phyloP scores from a whole-genome alignment of 30 jellyfish, hydroid and myxozoan genomes.

The Calvadosia cruxmelitensis region DNA sequence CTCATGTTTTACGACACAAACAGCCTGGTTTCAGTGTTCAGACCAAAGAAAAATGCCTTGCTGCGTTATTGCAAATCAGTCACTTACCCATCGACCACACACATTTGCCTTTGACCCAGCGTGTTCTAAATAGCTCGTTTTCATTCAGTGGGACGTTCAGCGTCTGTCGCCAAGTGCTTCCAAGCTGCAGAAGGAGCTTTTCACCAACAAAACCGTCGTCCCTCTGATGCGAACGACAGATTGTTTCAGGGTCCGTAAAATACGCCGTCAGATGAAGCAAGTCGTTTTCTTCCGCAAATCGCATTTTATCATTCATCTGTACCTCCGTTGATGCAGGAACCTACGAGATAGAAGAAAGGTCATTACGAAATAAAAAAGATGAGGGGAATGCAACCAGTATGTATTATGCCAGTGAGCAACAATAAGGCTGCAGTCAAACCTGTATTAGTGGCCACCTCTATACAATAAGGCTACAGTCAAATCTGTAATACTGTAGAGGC shows the following conservation, averaged over 20 bases:
- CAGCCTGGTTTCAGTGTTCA: no score
- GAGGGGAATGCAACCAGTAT: no score
- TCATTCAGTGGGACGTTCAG: slow-evolving; percentile 30
- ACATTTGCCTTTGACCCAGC: slow-evolving; percentile 40
- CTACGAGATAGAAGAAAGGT: neutral
- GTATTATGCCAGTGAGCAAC: no score
- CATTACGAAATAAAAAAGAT: neutral
- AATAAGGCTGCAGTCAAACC: no score
- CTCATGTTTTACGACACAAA: no score
- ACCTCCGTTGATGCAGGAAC: neutral
- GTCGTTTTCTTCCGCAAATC: neutral
- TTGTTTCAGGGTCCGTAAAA: slow-evolving; percentile 36
- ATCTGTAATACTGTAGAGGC: no score
- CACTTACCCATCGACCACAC: slow-evolving; percentile 9
- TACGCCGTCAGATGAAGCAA: slow-evolving; percentile 35
- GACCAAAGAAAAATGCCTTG: no score
- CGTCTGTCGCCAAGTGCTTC: slow-evolving; percentile 18
- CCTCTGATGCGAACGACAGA: slow-evolving; percentile 21
- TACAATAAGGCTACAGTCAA: no score
- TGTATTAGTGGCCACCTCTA: no score
- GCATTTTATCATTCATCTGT: neutral
- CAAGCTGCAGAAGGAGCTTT: slow-evolving; percentile 28
- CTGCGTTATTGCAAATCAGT: no score
- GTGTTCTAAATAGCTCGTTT: slow-evolving; percentile 3
- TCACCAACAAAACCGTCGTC: slow-evolving; percentile 23